Percentiles rank a stretch among this genome's conserved stretches.
Conservation (phyloP, 2,888 invertebrate genomes). For the Drosophila dives region DNA sequence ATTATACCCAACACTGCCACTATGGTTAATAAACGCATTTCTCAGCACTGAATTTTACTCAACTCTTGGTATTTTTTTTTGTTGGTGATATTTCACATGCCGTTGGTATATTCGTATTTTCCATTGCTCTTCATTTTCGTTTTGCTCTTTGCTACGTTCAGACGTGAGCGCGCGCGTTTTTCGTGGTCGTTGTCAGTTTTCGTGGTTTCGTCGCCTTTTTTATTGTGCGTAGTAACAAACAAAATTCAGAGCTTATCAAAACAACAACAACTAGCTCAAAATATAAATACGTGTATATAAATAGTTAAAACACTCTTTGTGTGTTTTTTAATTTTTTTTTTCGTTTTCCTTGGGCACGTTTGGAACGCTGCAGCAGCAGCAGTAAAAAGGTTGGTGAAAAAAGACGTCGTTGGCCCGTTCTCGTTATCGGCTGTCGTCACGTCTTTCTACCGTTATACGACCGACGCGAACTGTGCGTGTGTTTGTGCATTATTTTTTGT, state of each 20-base stretch:
- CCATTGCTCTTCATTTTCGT: constrained; percentile 60
- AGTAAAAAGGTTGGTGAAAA: constrained; percentile 63
- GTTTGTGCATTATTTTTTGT: constrained; percentile 62
- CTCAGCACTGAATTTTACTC: constrained; percentile 32
- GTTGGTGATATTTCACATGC: constrained; percentile 26
- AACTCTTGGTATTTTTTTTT: constrained; percentile 39
- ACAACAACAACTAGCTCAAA: constrained; percentile 28
- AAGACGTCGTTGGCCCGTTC: constrained; percentile 51
- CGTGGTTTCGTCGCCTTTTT: constrained; percentile 48
- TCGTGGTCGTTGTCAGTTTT: constrained; percentile 34
- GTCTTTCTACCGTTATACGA: constrained; percentile 59
- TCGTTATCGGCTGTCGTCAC: constrained; percentile 60
- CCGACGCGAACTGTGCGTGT: constrained; percentile 33
- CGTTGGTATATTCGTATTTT: constrained; percentile 58
- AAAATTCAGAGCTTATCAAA: constrained; percentile 28
- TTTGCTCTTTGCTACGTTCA: constrained; percentile 59
- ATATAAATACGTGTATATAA: constrained; percentile 6
- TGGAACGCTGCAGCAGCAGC: constrained; percentile 44
- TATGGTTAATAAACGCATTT: constrained; percentile 7
- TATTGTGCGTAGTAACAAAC: constrained; percentile 45
- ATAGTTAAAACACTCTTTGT: constrained; percentile 25
- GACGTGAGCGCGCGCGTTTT: constrained; percentile 63
- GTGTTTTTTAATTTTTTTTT: constrained; percentile 18
- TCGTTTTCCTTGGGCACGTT: constrained; percentile 57
- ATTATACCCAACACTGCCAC: constrained; percentile 31